Evolutionary conservation across 2,113 vertebrate species (phyloP).

Genomic region (Herpetotheres cachinnans): DNA sequence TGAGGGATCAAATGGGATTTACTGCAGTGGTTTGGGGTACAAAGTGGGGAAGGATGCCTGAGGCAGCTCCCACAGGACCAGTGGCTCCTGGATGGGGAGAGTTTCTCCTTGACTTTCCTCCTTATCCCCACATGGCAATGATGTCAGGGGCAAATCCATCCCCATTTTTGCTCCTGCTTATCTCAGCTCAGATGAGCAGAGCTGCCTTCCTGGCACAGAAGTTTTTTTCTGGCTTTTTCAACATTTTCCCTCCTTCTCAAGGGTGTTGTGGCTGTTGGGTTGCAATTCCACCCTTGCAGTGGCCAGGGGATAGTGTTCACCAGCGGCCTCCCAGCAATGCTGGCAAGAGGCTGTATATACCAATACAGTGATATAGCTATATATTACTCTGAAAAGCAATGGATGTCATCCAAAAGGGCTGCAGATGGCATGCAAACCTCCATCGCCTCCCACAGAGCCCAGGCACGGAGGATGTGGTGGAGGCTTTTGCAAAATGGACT

Average conservation of each 20-base stretch:
- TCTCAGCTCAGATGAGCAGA: not conserved
- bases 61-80: not conserved
- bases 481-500: not conserved
- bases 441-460: rapidly evolving
- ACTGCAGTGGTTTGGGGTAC: not conserved
- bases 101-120: not conserved
- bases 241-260: not conserved
- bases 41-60: not conserved
- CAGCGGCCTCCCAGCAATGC: rapidly evolving
- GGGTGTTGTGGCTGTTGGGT: not conserved
- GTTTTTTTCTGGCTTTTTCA: not conserved
- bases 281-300: not conserved
- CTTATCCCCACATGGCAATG: rapidly evolving
- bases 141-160: not conserved
- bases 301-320: not conserved
- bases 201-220: not conserved
- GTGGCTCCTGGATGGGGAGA: rapidly evolving
- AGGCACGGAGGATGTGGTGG: rapidly evolving
- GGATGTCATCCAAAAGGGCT: not conserved
- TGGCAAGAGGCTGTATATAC: not conserved
- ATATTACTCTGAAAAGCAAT: rapidly evolving
- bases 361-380: rapidly evolving
- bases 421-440: not conserved
- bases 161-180: not conserved
- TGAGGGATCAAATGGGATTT: not conserved